Evolutionary conservation across 30 jellyfish, hydroid and myxozoan species (phyloP), one percentile per base, ranked within the genome.

Genomic region (Catostylus mosaicus): DNA sequence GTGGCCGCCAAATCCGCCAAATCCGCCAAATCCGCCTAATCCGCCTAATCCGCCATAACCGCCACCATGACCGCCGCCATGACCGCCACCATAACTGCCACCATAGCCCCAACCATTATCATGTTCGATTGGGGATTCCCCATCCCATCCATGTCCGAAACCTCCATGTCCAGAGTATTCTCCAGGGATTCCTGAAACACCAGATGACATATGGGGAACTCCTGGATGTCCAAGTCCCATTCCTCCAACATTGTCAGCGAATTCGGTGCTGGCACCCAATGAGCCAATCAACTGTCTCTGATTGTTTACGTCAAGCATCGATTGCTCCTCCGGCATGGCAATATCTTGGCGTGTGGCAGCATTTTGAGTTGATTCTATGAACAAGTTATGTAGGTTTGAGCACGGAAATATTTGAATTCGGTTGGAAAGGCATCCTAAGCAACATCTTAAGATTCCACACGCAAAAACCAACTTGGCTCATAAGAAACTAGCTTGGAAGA

Each of bases 141-240:
- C 98, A 34, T 85, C 92, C 98, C 98, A 92, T 34, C 98, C 98
- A 45, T 75, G 98, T 34, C 95, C 88, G 38, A 71, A 92, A 33
- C 98, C 98, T 45, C 98, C 98, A 30, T 72, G 84, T 4, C 98
- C 98, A 10, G 97, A 96, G 82, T 92, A 92, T 77, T 92, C 98
- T 19, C 98, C 98, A 14, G 98, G 98, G 69, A 92, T 92, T 18
- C 98, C 98, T 10, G 96, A 78, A 2, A 92, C 92, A 23, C 98
- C 98, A 40, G 96, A 87, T 60, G 98, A 92, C 98, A 86, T 92
- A 22, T 87, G 95, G 35, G 98, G 98, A 34, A 92, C 96, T 20
- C 98, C 98, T 1, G 98, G 98, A 67, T 92, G 96, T 1, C 98
- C 98, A 31, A 92, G 96, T 24, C 98, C 98, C 96, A 92, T 92